A percentile compares a stretch with the other conserved stretches of the same genome.
These are phyloP conservation scores for Zaprionus tsacasi DNA, from an alignment of 1,140 invertebrate genomes.

Conservation along the genomic window DNA sequence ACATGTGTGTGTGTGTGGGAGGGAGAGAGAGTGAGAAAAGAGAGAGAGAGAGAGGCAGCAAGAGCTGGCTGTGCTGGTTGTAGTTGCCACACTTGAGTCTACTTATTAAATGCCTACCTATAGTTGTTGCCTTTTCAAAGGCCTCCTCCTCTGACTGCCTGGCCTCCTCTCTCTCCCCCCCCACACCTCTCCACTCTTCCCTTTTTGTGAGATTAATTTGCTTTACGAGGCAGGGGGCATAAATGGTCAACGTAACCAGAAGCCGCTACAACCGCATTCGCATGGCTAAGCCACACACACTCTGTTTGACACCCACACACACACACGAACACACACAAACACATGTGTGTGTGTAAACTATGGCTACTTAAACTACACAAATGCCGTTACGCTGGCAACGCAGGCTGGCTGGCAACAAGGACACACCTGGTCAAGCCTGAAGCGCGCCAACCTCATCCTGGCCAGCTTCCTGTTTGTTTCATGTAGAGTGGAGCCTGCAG, in stretches of 20 bases:
- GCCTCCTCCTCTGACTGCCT: background rate
- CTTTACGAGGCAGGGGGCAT: slow-evolving; percentile 11
- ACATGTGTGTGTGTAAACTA: slow-evolving; percentile 65
- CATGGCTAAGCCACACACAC: slow-evolving; percentile 11
- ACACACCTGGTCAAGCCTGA: slow-evolving; percentile 1
- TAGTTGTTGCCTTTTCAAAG: background rate
- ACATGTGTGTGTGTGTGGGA: slow-evolving; percentile 1
- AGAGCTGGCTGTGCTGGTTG: background rate
- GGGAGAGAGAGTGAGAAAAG: background rate
- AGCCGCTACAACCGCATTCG: slow-evolving; percentile 56
- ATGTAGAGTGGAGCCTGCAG: slow-evolving; percentile 3
- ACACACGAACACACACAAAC: slow-evolving; percentile 21
- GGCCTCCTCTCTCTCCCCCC: background rate
- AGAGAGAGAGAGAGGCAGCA: background rate
- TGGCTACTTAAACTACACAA: slow-evolving; percentile 63
- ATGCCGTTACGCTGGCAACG: slow-evolving; percentile 33
- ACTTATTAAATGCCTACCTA: slow-evolving; percentile 41
- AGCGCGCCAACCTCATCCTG: slow-evolving; percentile 19
- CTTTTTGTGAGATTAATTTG: slow-evolving; percentile 79
- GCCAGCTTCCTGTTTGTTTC: slow-evolving; percentile 10
- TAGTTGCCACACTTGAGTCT: slow-evolving; percentile 9
- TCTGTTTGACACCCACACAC: slow-evolving; percentile 20
- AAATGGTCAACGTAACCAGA: slow-evolving; percentile 7
- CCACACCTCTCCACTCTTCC: slow-evolving; percentile 4
- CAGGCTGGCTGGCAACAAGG: slow-evolving; percentile 34